A percentile compares a stretch with the other conserved stretches of the same genome.
phyloP scores from a whole-genome alignment of 1,140 invertebrate genomes.

The Homarus americanus region DNA sequence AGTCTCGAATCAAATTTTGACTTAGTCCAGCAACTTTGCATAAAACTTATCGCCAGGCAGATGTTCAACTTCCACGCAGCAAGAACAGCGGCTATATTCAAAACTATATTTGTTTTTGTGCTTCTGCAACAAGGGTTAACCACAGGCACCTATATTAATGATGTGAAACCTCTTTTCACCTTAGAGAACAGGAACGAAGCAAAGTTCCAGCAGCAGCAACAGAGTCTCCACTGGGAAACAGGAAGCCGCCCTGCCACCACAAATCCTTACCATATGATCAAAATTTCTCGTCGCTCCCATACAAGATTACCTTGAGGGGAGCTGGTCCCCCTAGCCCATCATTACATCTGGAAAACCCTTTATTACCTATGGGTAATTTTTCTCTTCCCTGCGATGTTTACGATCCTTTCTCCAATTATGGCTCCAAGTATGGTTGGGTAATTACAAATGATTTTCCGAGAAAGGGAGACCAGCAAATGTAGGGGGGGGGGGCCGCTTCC shows the following conservation, averaged over 20 bases:
- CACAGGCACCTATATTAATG: too few species aligned
- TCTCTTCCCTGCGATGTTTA: conserved; percentile 24
- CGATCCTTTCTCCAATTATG: conserved; percentile 15
- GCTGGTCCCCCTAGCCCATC: neutral
- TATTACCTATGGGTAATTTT: conserved; percentile 14
- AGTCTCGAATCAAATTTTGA: too few species aligned
- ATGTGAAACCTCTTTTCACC: too few species aligned
- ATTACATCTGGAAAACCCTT: conserved; percentile 27
- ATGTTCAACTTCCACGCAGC: too few species aligned
- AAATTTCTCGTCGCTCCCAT: neutral
- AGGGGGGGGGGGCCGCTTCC: neutral
- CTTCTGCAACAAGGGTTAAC: too few species aligned
- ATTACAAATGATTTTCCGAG: conserved; percentile 20
- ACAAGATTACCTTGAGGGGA: conserved; percentile 12
- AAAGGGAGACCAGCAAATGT: neutral
- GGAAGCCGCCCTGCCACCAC: neutral
- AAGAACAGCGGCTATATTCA: too few species aligned
- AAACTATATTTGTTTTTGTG: too few species aligned
- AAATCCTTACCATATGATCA: neutral
- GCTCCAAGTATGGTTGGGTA: conserved; percentile 2
- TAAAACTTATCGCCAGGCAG: too few species aligned
- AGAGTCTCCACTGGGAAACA: neutral
- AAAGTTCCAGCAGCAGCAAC: too few species aligned
- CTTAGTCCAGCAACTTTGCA: too few species aligned
- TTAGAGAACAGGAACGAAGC: too few species aligned